Base-by-base conservation (phyloP, 2,888 invertebrate species). In the Cartodere bifasciata region DNA sequence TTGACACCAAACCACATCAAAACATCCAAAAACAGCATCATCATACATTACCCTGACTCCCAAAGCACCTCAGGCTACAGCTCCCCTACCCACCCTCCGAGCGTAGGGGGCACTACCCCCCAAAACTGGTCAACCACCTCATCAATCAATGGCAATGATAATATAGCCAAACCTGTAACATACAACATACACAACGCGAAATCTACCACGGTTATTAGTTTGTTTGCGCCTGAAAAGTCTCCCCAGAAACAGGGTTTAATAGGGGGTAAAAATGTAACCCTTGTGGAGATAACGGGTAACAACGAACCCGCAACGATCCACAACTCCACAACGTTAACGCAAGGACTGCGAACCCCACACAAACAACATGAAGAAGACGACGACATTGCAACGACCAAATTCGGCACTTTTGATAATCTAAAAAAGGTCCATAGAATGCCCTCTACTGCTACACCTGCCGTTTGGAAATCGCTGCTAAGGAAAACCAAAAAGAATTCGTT, bases 11-110 rank as follows among this genome's bases (percentile, higher is more conserved):
- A n/a, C n/a, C n/a, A n/a, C n/a, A n/a, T n/a, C n/a, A n/a, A n/a
- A n/a, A n/a, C n/a, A n/a, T n/a, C n/a, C n/a, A n/a, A n/a, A n/a
- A n/a, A n/a, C n/a, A 48, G 54, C 42, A 50, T 59, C 43, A 44
- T 55, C 43, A 53, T 61, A 42, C 53, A 52, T 37, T 51, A 52
- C 40, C 53, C 53, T 40, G 57, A 60, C 41, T 62, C 63, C 40
- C 60, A 62, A 49, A 63, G 63, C 49, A 63, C 63, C 25, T 64
- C 64, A 15, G 64, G 64, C 31, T 64, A 64, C 48, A 63, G 63
- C 43, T 64, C 64, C 34, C 64, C 64, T 31, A 57, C 60, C 31
- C 58, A 55, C 34, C 45, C 48, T 29, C 37, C 29, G 16, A 45
- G 44, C 36, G 44, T 40, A 32, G 50, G 47, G 16, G 50, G 49